These are phyloP conservation scores for Aphyosemion australe DNA, from an alignment of 2,113 vertebrate species.

Conservation along the genomic window DNA sequence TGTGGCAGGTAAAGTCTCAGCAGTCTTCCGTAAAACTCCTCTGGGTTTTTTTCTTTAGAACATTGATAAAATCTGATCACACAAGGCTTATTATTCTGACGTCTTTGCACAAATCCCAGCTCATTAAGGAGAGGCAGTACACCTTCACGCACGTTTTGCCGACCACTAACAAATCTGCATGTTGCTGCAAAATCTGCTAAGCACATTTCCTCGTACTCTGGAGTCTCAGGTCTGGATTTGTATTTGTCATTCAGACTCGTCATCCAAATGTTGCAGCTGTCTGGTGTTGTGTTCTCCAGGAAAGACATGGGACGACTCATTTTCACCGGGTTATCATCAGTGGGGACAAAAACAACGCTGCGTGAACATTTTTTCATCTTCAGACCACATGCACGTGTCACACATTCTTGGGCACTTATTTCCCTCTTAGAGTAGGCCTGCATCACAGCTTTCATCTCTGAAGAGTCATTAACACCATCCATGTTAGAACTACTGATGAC, in stretches of 20 bases:
- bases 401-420: constrained; percentile 3
- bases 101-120: not conserved
- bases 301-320: not conserved
- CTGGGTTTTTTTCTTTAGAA: not conserved
- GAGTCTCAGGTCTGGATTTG: constrained; percentile 10
- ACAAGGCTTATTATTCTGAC: not conserved
- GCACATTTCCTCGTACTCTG: constrained; percentile 4
- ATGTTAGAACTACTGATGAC: not conserved
- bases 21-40: not conserved
- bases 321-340: not conserved
- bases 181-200: not conserved
- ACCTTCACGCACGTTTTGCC: not conserved
- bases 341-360: not conserved
- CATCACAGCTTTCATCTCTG: constrained; percentile 8
- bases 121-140: not conserved
- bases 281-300: not conserved
- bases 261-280: not conserved
- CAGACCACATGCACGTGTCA: not conserved
- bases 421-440: constrained; percentile 6
- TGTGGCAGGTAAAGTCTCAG: constrained; percentile 5
- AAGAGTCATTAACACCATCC: not conserved
- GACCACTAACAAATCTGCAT: not conserved
- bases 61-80: not conserved
- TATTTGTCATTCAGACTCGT: constrained; percentile 3
- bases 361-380: not conserved